A percentile compares a stretch with the other conserved stretches of the same genome.
phyloP scores from a whole-genome alignment of 2,113 vertebrate genomes.

The Xiphophorus hellerii region DNA sequence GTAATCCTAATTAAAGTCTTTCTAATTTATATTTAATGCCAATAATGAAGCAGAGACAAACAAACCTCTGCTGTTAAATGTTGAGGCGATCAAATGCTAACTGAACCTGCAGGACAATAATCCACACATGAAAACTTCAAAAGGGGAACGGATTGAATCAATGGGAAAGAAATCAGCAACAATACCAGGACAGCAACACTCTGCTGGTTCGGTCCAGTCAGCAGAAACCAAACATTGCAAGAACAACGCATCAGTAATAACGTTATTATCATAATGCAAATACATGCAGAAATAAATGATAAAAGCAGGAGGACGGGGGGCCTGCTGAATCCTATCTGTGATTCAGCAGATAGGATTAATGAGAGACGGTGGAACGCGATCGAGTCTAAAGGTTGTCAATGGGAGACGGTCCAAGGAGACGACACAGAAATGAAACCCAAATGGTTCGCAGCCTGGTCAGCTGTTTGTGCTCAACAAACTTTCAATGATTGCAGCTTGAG shows the following conservation, averaged over 20 bases:
- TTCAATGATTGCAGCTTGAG: conserved; percentile 23
- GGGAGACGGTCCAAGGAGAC: not conserved
- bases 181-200: conserved; percentile 24
- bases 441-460: not conserved
- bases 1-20: no score
- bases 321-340: not conserved
- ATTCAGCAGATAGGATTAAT: conserved; percentile 36
- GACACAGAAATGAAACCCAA: conserved; percentile 13
- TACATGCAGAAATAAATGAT: conserved; percentile 37
- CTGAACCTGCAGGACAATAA: conserved; percentile 13
- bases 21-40: not conserved
- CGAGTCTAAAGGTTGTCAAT: conserved; percentile 20
- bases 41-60: conserved; percentile 1
- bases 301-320: conserved; percentile 5
- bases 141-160: not conserved
- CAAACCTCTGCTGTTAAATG: conserved; percentile 2
- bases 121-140: conserved; percentile 1
- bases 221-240: conserved; percentile 27
- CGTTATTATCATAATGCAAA: conserved; percentile 35
- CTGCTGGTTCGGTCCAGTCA: conserved; percentile 44
- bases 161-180: conserved; percentile 10
- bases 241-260: conserved; percentile 20
- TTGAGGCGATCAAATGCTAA: not conserved
- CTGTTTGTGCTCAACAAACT: conserved; percentile 18
- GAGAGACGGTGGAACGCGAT: not conserved